Evolutionary conservation across 2,888 invertebrate species (phyloP).

Genomic region (Dolomedes plantarius): DNA sequence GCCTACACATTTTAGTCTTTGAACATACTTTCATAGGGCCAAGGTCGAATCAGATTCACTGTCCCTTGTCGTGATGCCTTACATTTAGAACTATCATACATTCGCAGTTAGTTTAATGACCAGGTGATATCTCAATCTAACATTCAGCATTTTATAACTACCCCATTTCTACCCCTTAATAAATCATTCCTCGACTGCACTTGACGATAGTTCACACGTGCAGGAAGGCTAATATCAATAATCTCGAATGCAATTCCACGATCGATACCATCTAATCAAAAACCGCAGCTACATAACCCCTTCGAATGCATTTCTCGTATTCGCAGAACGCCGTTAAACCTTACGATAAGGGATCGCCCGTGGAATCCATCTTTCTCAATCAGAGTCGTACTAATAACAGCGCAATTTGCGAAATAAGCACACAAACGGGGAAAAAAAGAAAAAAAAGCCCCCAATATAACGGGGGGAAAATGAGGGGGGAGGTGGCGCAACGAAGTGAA

Average conservation of each 20-base stretch:
- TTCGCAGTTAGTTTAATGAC: no score
- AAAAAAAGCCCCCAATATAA: neutral
- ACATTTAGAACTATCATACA: no score
- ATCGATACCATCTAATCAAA: neutral
- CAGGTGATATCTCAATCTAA: no score
- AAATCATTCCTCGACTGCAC: no score
- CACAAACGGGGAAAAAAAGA: neutral
- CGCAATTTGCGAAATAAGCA: neutral
- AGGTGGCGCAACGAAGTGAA: conserved; percentile 5
- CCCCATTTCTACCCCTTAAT: no score
- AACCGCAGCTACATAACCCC: neutral
- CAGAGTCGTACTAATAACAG: neutral
- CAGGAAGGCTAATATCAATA: neutral
- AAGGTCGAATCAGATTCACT: no score
- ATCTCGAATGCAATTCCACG: neutral
- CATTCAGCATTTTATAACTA: no score
- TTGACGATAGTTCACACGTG: neutral
- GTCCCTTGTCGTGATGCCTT: no score
- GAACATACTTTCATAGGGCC: no score
- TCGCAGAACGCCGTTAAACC: no score
- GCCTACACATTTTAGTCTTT: no score
- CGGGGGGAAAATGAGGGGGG: neutral
- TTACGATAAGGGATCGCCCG: neutral
- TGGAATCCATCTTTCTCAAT: conserved; percentile 2
- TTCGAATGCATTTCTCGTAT: no score